Percentiles rank a stretch among this genome's conserved stretches.
phyloP scores from a whole-genome alignment of 2,113 vertebrate species.

The Heliornis fulica region DNA sequence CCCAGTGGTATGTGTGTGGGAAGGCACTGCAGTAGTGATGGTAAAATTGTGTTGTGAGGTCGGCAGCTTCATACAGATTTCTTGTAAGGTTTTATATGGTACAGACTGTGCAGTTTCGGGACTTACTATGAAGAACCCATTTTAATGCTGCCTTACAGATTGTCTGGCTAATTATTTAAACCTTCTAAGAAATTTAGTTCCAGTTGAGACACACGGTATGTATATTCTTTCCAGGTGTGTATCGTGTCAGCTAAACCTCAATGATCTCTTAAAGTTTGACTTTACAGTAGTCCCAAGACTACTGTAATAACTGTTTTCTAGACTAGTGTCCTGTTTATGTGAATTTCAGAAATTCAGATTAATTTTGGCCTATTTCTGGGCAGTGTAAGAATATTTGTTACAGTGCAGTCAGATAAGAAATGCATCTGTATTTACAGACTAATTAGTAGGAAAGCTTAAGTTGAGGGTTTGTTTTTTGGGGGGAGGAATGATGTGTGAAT shows the following conservation, averaged over 20 bases:
- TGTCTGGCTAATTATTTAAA: background rate
- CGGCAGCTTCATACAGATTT: background rate
- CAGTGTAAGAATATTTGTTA: background rate
- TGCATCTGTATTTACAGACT: background rate
- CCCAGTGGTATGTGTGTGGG: no score
- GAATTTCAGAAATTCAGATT: background rate
- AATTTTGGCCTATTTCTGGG: background rate
- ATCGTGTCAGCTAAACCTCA: background rate
- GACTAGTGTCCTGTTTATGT: background rate
- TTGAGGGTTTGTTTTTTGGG: background rate
- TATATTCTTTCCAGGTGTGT: background rate
- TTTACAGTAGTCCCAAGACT: background rate
- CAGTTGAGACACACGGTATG: background rate
- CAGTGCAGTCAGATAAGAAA: background rate
- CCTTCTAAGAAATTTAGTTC: background rate
- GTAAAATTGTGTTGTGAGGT: background rate
- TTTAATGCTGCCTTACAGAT: background rate
- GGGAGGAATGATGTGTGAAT: background rate
- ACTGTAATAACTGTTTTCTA: background rate
- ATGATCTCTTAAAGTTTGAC: background rate
- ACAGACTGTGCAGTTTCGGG: background rate
- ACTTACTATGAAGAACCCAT: background rate
- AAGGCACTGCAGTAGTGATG: background rate
- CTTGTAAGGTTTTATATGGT: background rate
- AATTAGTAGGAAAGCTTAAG: background rate